Evolutionary conservation across 2,797 vertebrate species (phyloP).

Genomic region (Eupleurogrammus muticus): DNA sequence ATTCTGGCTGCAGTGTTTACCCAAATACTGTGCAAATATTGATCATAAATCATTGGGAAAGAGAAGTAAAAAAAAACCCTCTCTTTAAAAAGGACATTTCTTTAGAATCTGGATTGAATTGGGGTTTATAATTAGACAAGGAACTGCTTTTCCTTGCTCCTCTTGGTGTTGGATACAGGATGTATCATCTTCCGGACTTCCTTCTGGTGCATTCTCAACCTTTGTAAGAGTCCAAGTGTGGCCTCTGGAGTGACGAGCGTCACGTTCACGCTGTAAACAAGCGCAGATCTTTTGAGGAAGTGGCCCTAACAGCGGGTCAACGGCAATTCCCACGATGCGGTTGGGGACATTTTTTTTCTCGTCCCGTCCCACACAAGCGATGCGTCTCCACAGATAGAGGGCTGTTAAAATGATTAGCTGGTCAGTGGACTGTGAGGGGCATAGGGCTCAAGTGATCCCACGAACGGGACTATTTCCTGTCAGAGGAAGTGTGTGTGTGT

Average conservation of each 20-base stretch:
- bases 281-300: slow-evolving; percentile 52
- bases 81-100: neutral
- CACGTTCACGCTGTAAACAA: slow-evolving; percentile 49
- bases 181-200: slow-evolving; percentile 36
- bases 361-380: slow-evolving; percentile 8
- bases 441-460: slow-evolving; percentile 36
- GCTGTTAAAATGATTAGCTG: slow-evolving; percentile 29
- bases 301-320: slow-evolving; percentile 34
- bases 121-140: neutral
- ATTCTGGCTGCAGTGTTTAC: neutral
- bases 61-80: neutral
- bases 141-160: neutral
- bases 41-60: slow-evolving; percentile 1
- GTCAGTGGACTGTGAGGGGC: slow-evolving; percentile 28
- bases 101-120: neutral
- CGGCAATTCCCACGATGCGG: slow-evolving; percentile 57
- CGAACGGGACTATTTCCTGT: slow-evolving; percentile 51
- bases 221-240: slow-evolving; percentile 36
- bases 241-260: slow-evolving; percentile 38
- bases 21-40: neutral
- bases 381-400: neutral
- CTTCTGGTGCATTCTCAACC: slow-evolving; percentile 32
- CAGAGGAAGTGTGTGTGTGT: slow-evolving; percentile 36
- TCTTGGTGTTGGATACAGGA: slow-evolving; percentile 31
- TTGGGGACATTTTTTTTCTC: slow-evolving; percentile 29